These are phyloP conservation scores for Heloderma charlesbogerti DNA, from an alignment of 2,113 vertebrate genomes.

Conservation along the genomic window DNA sequence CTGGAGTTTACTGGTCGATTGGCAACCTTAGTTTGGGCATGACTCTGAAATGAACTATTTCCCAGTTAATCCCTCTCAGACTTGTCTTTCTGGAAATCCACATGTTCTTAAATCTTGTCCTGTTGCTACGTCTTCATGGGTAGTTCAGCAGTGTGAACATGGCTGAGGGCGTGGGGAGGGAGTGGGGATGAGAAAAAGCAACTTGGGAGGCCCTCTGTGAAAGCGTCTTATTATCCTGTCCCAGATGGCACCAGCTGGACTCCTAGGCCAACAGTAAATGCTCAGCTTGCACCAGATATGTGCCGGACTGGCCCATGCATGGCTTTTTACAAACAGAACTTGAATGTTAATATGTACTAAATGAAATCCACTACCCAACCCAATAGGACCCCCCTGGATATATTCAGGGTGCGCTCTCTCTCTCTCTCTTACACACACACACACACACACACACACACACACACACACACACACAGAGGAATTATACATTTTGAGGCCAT, in stretches of 20 bases:
- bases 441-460: no score
- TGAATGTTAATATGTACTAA: constrained; percentile 65
- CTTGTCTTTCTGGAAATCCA: neutral
- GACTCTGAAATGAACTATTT: neutral
- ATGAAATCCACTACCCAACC: constrained; percentile 53
- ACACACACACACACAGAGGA: constrained; percentile 49
- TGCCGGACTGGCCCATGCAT: constrained; percentile 68
- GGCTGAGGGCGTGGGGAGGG: constrained; percentile 27
- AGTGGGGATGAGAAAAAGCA: constrained; percentile 54
- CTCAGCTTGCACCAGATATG: constrained; percentile 72
- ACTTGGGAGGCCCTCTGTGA: constrained; percentile 67
- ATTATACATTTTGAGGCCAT: constrained; percentile 48
- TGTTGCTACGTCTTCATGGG: constrained; percentile 26
- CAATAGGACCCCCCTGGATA: constrained; percentile 53
- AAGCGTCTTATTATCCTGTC: constrained; percentile 72
- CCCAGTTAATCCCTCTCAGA: rapidly evolving
- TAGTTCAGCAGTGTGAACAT: neutral
- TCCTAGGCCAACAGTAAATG: constrained; percentile 58
- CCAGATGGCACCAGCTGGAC: constrained; percentile 71
- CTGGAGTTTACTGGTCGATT: no score
- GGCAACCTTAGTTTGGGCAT: neutral
- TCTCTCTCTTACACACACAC: neutral
- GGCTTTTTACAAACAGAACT: constrained; percentile 61
- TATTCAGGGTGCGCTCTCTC: no score
- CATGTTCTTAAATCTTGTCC: constrained; percentile 1